phyloP scores from a whole-genome alignment of 1,140 invertebrate genomes.

The Lucilia cuprina region DNA sequence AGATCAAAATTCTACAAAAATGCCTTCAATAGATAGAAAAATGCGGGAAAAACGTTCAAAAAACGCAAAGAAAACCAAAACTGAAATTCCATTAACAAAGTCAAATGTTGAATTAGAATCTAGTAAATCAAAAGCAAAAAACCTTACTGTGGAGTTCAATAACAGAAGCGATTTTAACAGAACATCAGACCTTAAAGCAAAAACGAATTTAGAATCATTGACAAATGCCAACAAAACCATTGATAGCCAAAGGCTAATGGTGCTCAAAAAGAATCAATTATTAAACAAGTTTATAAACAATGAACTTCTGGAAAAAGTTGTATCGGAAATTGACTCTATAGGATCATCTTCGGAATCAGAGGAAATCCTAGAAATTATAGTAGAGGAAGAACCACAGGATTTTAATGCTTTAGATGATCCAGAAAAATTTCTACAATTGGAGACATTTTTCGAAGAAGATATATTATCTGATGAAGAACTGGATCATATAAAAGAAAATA shows the following conservation, averaged over 20 bases:
- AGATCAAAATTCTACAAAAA: not conserved
- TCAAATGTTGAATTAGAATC: not conserved
- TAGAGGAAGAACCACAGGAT: not conserved
- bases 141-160: not conserved
- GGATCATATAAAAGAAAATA: not conserved
- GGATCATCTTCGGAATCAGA: not conserved
- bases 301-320: not conserved
- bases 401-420: not conserved
- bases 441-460: not conserved
- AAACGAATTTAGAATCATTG: not conserved
- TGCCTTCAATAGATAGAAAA: not conserved
- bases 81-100: not conserved
- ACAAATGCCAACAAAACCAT: not conserved
- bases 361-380: not conserved
- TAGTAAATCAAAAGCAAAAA: not conserved
- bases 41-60: not conserved
- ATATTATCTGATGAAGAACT: not conserved
- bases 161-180: not conserved
- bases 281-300: not conserved
- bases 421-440: not conserved
- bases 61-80: not conserved
- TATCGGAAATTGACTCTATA: not conserved
- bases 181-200: not conserved
- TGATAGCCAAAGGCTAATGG: not conserved
- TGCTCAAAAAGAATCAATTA: too few relatives aligned